Evolutionary conservation across 2,888 invertebrate species (phyloP).

Genomic region (Thecophora atra): DNA sequence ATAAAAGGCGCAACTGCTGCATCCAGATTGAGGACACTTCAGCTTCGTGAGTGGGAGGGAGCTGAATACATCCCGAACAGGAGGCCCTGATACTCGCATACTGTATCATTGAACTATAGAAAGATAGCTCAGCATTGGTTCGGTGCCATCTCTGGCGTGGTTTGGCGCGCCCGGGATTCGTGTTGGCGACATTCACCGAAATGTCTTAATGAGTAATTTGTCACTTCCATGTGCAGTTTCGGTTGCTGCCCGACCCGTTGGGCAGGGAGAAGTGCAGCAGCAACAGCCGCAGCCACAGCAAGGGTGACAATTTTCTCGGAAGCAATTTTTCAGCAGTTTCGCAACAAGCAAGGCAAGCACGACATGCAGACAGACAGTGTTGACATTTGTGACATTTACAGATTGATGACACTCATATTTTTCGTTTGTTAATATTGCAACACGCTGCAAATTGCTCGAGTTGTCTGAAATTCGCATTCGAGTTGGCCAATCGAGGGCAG

Average conservation of each 20-base stretch:
- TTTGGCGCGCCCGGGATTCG: background rate
- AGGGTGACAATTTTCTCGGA: slow-evolving; percentile 45
- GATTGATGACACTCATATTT: slow-evolving; percentile 42
- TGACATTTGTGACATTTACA: slow-evolving; percentile 45
- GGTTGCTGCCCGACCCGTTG: slow-evolving; percentile 22
- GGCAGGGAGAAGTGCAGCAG: background rate
- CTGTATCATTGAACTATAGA: no score
- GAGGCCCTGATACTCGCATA: no score
- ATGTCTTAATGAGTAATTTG: slow-evolving; percentile 49
- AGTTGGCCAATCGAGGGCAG: slow-evolving; percentile 9
- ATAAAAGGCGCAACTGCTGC: slow-evolving; percentile 43
- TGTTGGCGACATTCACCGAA: slow-evolving; percentile 25
- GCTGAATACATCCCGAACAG: slow-evolving; percentile 1
- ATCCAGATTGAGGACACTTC: slow-evolving; percentile 19
- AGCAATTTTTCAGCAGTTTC: slow-evolving; percentile 32
- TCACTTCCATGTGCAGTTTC: slow-evolving; percentile 49
- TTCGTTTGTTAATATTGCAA: slow-evolving; percentile 30
- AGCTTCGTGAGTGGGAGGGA: background rate
- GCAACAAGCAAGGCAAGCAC: background rate
- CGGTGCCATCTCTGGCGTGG: no score
- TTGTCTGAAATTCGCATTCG: background rate
- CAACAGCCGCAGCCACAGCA: slow-evolving; percentile 25
- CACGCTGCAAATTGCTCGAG: slow-evolving; percentile 18
- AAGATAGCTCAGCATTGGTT: no score
- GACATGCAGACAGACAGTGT: slow-evolving; percentile 33